Conservation (phyloP, 2,888 invertebrate species). For the Drosophila kanekoi region DNA sequence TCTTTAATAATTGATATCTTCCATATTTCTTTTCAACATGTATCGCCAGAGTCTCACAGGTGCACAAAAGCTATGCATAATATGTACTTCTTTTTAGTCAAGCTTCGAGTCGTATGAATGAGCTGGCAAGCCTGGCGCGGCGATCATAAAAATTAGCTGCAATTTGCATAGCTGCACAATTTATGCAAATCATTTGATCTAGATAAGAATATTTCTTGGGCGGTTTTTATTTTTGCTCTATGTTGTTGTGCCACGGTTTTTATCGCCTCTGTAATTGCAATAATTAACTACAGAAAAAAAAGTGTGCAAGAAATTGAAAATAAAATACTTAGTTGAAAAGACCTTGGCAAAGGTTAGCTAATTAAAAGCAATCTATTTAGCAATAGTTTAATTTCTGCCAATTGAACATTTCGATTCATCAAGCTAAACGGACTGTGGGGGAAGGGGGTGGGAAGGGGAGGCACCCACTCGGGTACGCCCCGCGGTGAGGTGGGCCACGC, state of each 20-base stretch:
- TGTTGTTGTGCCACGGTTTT: conserved; percentile 34
- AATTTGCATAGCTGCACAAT: conserved; percentile 76
- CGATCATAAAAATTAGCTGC: conserved; percentile 71
- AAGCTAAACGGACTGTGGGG: conserved; percentile 14
- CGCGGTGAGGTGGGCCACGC: conserved; percentile 41
- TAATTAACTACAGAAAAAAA: conserved; percentile 57
- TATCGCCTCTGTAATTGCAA: conserved; percentile 71
- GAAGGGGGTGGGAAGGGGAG: neutral
- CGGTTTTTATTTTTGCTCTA: conserved; percentile 29
- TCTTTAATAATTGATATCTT: neutral
- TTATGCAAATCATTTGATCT: conserved; percentile 75
- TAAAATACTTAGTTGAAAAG: neutral
- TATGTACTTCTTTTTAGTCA: conserved; percentile 23
- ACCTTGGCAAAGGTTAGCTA: conserved; percentile 69
- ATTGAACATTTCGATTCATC: conserved; percentile 28
- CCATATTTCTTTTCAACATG: neutral
- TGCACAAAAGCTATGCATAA: conserved; percentile 8
- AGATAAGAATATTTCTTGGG: conserved; percentile 66
- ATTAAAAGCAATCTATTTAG: conserved; percentile 41
- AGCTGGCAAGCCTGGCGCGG: conserved; percentile 23
- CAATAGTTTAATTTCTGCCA: conserved; percentile 18
- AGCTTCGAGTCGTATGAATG: conserved; percentile 41
- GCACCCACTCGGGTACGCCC: conserved; percentile 45
- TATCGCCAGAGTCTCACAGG: neutral
- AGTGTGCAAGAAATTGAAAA: conserved; percentile 14